Conservation (phyloP, 2,113 vertebrate genomes). For the Rhabdomys dilectus region DNA sequence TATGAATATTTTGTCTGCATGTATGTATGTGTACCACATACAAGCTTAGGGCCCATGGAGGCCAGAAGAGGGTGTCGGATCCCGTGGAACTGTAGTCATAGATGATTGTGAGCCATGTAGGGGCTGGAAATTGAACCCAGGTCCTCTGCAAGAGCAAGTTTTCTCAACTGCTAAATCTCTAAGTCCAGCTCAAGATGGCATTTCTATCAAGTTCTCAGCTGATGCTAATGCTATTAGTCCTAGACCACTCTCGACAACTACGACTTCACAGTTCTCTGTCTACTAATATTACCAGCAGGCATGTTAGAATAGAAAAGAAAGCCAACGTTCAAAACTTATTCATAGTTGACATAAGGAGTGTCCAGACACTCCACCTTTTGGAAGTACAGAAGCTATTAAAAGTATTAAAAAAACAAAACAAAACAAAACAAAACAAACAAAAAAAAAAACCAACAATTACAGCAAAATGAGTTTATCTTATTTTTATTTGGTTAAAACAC, state of each 20-base stretch:
- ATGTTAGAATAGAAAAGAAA: neutral
- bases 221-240: neutral
- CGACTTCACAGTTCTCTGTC: neutral
- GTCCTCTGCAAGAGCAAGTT: neutral
- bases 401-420: neutral
- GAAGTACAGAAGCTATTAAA: neutral
- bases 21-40: neutral
- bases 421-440: neutral
- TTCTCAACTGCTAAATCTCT: neutral
- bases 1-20: neutral
- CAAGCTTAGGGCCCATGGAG: neutral
- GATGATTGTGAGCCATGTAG: neutral
- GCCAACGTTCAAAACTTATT: constrained; percentile 26
- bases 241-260: neutral
- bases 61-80: neutral
- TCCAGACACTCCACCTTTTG: neutral
- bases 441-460: neutral
- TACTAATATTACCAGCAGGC: constrained; percentile 4
- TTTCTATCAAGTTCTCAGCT: constrained; percentile 17
- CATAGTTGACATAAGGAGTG: neutral
- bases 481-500: neutral
- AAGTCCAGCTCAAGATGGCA: neutral
- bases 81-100: neutral
- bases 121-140: neutral
- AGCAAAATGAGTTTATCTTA: constrained; percentile 36